Evolutionary conservation across 2,797 vertebrate species (phyloP).

Genomic region (Botia almorhae): DNA sequence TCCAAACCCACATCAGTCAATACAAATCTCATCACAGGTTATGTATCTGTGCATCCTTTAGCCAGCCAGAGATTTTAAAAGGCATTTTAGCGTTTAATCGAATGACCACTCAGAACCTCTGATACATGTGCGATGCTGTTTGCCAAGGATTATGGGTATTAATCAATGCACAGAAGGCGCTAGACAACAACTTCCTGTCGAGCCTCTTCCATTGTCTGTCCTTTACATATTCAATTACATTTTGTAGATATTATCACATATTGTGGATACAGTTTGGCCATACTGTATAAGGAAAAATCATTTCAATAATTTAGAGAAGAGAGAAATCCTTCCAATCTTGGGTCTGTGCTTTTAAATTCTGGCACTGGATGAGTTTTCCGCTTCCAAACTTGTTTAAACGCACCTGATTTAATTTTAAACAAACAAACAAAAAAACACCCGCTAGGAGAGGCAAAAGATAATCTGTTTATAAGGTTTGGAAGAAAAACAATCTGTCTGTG

Average conservation of each 20-base stretch:
- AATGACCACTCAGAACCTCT: constrained; percentile 56
- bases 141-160: constrained; percentile 46
- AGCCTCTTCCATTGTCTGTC: constrained; percentile 25
- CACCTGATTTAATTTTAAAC: constrained; percentile 2
- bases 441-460: constrained; percentile 1
- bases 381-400: constrained; percentile 16
- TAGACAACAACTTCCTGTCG: constrained; percentile 19
- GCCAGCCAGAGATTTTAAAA: constrained; percentile 59
- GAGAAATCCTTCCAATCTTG: not conserved
- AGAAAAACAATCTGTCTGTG: not conserved
- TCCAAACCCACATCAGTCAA: constrained; percentile 63
- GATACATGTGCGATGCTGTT: constrained; percentile 60
- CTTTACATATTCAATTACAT: constrained; percentile 21
- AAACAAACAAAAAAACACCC: not conserved
- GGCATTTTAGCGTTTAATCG: constrained; percentile 50
- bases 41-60: constrained; percentile 54
- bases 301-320: not conserved
- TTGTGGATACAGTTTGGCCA: not conserved
- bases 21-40: constrained; percentile 66
- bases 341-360: constrained; percentile 2
- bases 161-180: constrained; percentile 47
- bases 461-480: not conserved
- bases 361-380: not conserved
- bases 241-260: constrained; percentile 21
- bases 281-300: not conserved